Evolutionary conservation across 1,140 invertebrate species (phyloP).

Genomic region (Thrips palmi): DNA sequence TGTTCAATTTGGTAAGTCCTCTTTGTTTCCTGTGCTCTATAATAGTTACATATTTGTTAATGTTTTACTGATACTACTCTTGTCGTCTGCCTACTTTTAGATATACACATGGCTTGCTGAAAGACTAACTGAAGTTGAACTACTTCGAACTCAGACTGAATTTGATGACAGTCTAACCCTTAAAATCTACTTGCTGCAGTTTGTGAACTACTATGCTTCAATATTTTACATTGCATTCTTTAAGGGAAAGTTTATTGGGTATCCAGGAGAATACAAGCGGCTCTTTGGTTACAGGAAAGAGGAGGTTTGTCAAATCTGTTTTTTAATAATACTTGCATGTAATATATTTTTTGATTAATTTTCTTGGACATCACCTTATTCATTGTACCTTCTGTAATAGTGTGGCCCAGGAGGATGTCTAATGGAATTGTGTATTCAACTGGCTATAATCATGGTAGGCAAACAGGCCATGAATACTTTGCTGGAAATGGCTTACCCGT

Average conservation of each 20-base stretch:
- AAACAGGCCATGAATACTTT: slow-evolving; percentile 89
- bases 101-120: slow-evolving; percentile 78
- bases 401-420: slow-evolving; percentile 79
- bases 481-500: slow-evolving; percentile 56
- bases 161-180: slow-evolving; percentile 93
- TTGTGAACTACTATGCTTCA: slow-evolving; percentile 96
- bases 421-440: slow-evolving; percentile 83
- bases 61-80: not conserved
- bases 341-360: not conserved
- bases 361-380: slow-evolving; percentile 3
- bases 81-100: slow-evolving; percentile 25
- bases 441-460: slow-evolving; percentile 92
- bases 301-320: slow-evolving; percentile 46
- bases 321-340: slow-evolving; percentile 7
- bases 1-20: slow-evolving; percentile 63
- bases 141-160: slow-evolving; percentile 88
- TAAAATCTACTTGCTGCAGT: slow-evolving; percentile 94
- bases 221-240: slow-evolving; percentile 98
- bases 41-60: not conserved
- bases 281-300: slow-evolving; percentile 65
- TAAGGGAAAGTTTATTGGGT: slow-evolving; percentile 83
- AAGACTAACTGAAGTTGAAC: slow-evolving; percentile 85
- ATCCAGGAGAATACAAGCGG: slow-evolving; percentile 57
- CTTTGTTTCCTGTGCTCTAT: slow-evolving; percentile 5
- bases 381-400: slow-evolving; percentile 21